These are phyloP conservation scores for Conomelus anceps DNA, from an alignment of 2,888 invertebrate genomes.

Conservation along the genomic window DNA sequence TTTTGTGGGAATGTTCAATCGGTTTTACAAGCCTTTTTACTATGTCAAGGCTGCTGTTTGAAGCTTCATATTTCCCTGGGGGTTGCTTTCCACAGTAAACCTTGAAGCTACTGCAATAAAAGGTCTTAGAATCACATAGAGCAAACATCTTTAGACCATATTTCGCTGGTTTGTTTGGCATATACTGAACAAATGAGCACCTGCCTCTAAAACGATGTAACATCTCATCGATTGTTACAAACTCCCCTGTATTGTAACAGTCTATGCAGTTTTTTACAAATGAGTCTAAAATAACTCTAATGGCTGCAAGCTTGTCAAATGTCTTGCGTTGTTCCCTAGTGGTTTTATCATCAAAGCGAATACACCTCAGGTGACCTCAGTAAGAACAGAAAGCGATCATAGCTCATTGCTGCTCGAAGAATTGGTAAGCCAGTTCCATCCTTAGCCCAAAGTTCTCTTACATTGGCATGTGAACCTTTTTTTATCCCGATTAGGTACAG, in stretches of 20 bases:
- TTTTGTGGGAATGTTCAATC: conserved; percentile 27
- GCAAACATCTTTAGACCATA: conserved; percentile 37
- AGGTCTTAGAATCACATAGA: conserved; percentile 18
- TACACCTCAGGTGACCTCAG: no score
- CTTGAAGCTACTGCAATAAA: conserved; percentile 23
- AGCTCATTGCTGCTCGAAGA: background rate
- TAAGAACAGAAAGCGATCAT: background rate
- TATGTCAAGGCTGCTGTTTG: conserved; percentile 22
- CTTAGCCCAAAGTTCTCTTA: no score
- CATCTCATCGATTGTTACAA: conserved; percentile 34
- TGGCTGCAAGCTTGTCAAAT: no score
- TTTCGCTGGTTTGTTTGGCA: no score
- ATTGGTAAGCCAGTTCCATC: no score
- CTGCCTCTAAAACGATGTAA: conserved; percentile 32
- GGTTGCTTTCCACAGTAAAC: conserved; percentile 23
- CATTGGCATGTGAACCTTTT: no score
- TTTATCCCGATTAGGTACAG: no score
- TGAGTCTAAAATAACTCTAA: no score
- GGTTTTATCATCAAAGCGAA: background rate
- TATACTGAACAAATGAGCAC: no score
- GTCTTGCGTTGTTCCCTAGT: no score
- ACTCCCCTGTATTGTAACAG: conserved; percentile 24
- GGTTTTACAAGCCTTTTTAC: conserved; percentile 25
- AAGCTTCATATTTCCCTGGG: conserved; percentile 15
- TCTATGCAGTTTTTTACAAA: conserved; percentile 35